Evolutionary conservation across 1,140 invertebrate species (phyloP).

Genomic region (Macrotrachela quadricornifera): DNA sequence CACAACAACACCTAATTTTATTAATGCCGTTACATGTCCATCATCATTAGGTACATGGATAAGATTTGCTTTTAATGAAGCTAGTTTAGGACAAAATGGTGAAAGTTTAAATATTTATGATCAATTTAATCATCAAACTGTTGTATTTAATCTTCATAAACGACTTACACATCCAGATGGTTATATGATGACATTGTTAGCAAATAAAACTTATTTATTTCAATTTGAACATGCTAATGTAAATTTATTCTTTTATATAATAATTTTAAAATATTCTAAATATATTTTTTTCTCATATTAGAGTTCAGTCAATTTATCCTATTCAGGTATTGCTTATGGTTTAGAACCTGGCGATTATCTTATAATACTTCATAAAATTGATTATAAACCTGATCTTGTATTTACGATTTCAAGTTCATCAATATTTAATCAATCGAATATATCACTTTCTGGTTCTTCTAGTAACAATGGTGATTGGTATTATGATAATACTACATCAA

Average conservation of each 20-base stretch:
- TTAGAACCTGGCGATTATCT: slow-evolving; percentile 4
- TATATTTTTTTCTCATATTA: neutral
- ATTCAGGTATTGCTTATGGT: neutral
- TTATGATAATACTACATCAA: neutral
- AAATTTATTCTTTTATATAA: too few species aligned
- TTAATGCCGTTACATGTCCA: neutral
- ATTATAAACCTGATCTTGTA: slow-evolving; percentile 6
- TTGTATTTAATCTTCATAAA: neutral
- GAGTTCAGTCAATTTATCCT: neutral
- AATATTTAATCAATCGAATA: neutral
- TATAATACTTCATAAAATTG: slow-evolving; percentile 4
- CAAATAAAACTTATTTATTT: too few species aligned
- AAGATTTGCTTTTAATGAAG: slow-evolving; percentile 1
- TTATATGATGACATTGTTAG: too few species aligned
- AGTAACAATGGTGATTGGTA: neutral
- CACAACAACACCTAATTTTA: neutral
- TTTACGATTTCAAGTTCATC: neutral
- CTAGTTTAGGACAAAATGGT: neutral
- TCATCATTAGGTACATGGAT: neutral
- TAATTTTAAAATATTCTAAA: too few species aligned
- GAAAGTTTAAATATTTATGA: neutral
- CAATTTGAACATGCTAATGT: too few species aligned
- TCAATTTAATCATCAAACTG: neutral
- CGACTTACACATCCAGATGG: too few species aligned
- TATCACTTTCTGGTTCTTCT: neutral